These are phyloP conservation scores for Corynorhinus townsendii DNA, from an alignment of 2,113 vertebrate species.

Conservation along the genomic window DNA sequence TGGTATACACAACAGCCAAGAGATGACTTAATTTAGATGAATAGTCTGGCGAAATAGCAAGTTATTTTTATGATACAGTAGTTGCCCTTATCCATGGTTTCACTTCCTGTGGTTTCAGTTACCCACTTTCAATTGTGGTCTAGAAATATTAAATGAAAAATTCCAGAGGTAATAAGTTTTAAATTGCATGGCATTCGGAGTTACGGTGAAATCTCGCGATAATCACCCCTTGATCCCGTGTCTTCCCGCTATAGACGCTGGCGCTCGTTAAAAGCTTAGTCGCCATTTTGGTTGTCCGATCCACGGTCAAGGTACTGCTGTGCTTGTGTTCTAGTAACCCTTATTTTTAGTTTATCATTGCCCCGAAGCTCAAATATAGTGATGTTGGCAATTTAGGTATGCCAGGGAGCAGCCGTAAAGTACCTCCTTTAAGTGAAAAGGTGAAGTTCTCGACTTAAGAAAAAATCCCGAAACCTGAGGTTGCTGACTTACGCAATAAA, in stretches of 20 bases:
- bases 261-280: not conserved
- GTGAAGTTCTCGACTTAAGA: not conserved
- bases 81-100: too few relatives aligned
- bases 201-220: not conserved
- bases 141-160: not conserved
- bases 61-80: not conserved
- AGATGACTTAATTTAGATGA: not conserved
- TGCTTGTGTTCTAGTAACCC: not conserved
- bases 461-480: not conserved
- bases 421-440: not conserved
- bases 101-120: not conserved
- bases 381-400: not conserved
- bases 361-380: not conserved
- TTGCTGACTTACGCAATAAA: not conserved
- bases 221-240: fast-evolving
- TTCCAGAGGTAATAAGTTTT: too few relatives aligned
- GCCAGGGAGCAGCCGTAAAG: not conserved
- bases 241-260: too few relatives aligned
- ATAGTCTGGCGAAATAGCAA: not conserved
- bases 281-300: not conserved
- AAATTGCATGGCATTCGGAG: not conserved
- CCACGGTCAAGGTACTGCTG: fast-evolving
- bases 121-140: not conserved
- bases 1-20: not conserved
- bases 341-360: not conserved